These are phyloP conservation scores for Xenopus laevis DNA, from an alignment of 2,113 vertebrate genomes.

Conservation along the genomic window DNA sequence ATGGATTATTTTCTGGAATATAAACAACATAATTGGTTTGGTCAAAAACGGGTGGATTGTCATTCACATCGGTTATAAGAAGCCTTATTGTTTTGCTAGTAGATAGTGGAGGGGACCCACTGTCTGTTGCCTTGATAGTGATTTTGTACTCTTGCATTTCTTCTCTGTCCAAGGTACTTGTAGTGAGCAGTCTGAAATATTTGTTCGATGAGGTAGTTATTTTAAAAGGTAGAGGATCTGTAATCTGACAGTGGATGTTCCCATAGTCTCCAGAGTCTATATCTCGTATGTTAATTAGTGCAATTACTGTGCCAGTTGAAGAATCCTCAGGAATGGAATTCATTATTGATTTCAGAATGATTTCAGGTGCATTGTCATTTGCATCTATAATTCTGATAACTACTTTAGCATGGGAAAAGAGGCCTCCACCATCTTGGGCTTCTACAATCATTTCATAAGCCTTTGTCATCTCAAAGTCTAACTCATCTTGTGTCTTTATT, in stretches of 20 bases:
- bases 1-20: constrained; percentile 74
- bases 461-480: constrained; percentile 55
- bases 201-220: constrained; percentile 57
- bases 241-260: constrained; percentile 57
- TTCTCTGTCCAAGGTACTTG: constrained; percentile 57
- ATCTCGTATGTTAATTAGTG: constrained; percentile 69
- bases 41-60: constrained; percentile 72
- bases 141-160: constrained; percentile 51
- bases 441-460: constrained; percentile 60
- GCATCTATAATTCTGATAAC: constrained; percentile 64
- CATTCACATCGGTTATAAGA: constrained; percentile 72
- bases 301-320: constrained; percentile 57
- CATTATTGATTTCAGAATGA: constrained; percentile 52
- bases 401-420: constrained; percentile 61
- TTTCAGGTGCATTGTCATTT: constrained; percentile 64
- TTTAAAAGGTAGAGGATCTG: constrained; percentile 54
- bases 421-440: constrained; percentile 64
- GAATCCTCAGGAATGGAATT: constrained; percentile 64
- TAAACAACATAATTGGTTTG: constrained; percentile 70
- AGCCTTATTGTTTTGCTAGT: constrained; percentile 67
- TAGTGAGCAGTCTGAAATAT: constrained; percentile 68
- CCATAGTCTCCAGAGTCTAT: constrained; percentile 68
- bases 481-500: constrained; percentile 34
- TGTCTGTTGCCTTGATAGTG: constrained; percentile 55
- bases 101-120: constrained; percentile 51